phyloP scores from a whole-genome alignment of 2,113 vertebrate species.

The Anser cygnoides region DNA sequence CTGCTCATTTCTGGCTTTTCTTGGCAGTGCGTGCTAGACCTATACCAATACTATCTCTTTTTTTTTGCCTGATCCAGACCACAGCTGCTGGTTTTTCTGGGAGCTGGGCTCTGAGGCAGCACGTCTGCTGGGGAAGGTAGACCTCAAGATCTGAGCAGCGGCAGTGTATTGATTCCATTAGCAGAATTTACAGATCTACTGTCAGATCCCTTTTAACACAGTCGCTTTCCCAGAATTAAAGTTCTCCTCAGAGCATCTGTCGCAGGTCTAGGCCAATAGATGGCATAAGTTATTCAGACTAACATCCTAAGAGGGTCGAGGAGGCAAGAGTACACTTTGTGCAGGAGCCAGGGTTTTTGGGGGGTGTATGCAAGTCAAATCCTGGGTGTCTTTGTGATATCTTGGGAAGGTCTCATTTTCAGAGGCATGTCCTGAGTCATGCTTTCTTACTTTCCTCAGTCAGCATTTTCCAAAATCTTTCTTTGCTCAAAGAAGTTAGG shows the following conservation, averaged over 20 bases:
- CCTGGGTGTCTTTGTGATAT: neutral
- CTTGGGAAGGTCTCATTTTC: neutral
- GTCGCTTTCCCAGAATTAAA: conserved; percentile 46
- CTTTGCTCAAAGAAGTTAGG: neutral
- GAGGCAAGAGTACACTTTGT: neutral
- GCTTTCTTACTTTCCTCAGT: neutral
- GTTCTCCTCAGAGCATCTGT: neutral
- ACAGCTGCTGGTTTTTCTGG: neutral
- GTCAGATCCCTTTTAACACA: conserved; percentile 32
- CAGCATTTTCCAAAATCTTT: neutral
- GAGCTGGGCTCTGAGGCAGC: neutral
- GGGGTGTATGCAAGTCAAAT: neutral
- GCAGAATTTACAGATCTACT: conserved; percentile 12
- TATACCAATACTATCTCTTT: neutral
- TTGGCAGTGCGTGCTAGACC: neutral
- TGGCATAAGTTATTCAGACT: conserved; percentile 54
- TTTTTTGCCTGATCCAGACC: neutral
- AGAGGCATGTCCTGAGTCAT: neutral
- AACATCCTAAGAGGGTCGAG: neutral
- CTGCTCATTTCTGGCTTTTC: neutral
- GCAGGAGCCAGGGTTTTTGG: neutral
- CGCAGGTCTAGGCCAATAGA: conserved; percentile 44
- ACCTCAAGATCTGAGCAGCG: neutral
- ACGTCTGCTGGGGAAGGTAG: neutral
- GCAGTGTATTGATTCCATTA: conserved; percentile 55